Evolutionary conservation across 2,797 vertebrate genomes (phyloP).

Genomic region (Chelidonichthys spinosus): DNA sequence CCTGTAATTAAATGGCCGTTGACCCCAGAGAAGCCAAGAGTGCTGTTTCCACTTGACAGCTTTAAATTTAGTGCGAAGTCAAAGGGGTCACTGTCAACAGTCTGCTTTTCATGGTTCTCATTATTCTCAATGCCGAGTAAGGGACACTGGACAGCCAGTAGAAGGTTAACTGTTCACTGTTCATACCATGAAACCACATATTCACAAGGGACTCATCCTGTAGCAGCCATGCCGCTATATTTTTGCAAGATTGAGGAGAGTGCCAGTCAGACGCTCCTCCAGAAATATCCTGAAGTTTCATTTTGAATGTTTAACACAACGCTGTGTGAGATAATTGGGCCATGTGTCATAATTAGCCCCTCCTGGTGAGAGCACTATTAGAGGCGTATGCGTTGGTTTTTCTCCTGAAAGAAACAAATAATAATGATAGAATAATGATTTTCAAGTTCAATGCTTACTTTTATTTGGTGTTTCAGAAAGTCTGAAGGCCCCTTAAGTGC

Average conservation of each 20-base stretch:
- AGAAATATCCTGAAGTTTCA: slow-evolving; percentile 50
- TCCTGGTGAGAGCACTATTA: slow-evolving; percentile 53
- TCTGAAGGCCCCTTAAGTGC: slow-evolving; percentile 48
- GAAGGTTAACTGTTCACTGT: slow-evolving; percentile 61
- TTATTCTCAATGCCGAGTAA: slow-evolving; percentile 74
- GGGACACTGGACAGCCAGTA: slow-evolving; percentile 46
- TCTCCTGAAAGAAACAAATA: slow-evolving; percentile 61
- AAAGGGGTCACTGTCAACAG: slow-evolving; percentile 75
- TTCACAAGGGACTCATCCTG: slow-evolving; percentile 21
- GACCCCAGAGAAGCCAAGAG: slow-evolving; percentile 59
- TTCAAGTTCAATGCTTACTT: slow-evolving; percentile 54
- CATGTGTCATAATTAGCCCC: slow-evolving; percentile 73
- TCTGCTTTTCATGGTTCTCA: slow-evolving; percentile 73
- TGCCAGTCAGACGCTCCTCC: slow-evolving; percentile 30
- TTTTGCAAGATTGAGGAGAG: slow-evolving; percentile 36
- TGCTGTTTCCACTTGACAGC: slow-evolving; percentile 53
- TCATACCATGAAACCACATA: slow-evolving; percentile 30
- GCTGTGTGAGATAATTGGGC: slow-evolving; percentile 63
- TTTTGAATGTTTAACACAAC: slow-evolving; percentile 61
- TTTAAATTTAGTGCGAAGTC: slow-evolving; percentile 69
- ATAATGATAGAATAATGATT: slow-evolving; percentile 62
- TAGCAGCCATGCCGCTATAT: slow-evolving; percentile 7
- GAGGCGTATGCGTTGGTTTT: slow-evolving; percentile 35
- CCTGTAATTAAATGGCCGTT: slow-evolving; percentile 70
- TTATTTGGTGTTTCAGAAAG: slow-evolving; percentile 33